These are phyloP conservation scores for Hippocampus abdominalis DNA, from an alignment of 2,113 vertebrate species.

Conservation along the genomic window DNA sequence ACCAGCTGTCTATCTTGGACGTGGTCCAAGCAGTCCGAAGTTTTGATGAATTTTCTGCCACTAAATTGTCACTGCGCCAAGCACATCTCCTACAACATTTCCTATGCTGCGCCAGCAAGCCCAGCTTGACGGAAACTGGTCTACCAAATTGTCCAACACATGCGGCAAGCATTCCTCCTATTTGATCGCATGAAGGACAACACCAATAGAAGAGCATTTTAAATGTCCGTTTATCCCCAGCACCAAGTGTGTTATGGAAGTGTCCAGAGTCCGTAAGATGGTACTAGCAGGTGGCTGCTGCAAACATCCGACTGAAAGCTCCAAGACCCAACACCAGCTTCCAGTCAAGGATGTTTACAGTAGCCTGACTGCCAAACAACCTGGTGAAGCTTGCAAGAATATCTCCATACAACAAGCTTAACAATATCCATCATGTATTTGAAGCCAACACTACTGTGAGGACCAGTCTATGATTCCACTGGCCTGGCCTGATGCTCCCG, in stretches of 20 bases:
- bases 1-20: too few species aligned
- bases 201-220: neutral
- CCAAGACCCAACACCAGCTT: conserved; percentile 84
- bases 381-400: neutral
- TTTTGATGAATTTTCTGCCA: too few species aligned
- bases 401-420: neutral
- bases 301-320: conserved; percentile 99
- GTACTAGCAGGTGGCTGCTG: conserved; percentile 92
- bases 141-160: too few species aligned
- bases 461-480: neutral
- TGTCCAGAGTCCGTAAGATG: conserved; percentile 51
- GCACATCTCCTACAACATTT: too few species aligned
- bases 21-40: too few species aligned
- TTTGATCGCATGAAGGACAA: neutral
- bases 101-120: too few species aligned
- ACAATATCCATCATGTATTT: neutral
- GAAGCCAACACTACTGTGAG: neutral
- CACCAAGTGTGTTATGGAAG: neutral
- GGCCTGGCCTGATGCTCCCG: neutral
- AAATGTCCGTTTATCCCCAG: neutral
- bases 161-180: neutral
- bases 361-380: conserved; percentile 75
- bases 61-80: too few species aligned
- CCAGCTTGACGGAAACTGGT: too few species aligned
- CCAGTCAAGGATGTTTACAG: conserved; percentile 99